A percentile compares a stretch with the other conserved stretches of the same genome.
Evolutionary conservation across 2,888 invertebrate genomes (phyloP).

Genomic region (Leptura quadrifasciata): DNA sequence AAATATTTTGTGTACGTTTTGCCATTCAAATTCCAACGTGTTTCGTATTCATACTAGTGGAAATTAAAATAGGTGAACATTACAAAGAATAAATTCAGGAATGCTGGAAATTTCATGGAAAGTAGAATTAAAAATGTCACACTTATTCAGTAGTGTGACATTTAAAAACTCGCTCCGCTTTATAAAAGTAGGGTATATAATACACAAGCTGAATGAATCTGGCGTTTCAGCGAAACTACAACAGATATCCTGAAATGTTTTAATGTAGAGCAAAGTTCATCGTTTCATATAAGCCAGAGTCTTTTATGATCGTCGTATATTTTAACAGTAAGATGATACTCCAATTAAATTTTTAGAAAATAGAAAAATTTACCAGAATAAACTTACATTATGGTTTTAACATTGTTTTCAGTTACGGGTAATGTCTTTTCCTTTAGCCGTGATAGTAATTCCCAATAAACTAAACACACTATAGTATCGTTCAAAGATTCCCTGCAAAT

Average conservation of each 20-base stretch:
- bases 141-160: not conserved
- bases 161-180: not conserved
- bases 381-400: too few relatives aligned
- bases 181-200: not conserved
- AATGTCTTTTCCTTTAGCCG: too few relatives aligned
- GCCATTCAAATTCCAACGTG: too few relatives aligned
- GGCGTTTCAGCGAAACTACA: slow-evolving; percentile 16
- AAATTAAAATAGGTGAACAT: not conserved
- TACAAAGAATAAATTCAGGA: not conserved
- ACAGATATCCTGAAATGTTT: slow-evolving; percentile 1
- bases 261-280: slow-evolving; percentile 15
- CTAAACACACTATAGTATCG: too few relatives aligned
- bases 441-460: too few relatives aligned
- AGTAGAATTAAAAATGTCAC: not conserved
- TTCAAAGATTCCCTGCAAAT: too few relatives aligned
- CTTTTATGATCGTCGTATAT: not conserved
- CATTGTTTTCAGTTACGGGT: too few relatives aligned
- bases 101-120: not conserved
- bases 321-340: not conserved
- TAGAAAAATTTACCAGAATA: not conserved
- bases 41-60: too few relatives aligned
- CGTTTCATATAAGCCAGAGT: not conserved
- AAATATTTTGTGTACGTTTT: too few relatives aligned
- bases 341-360: not conserved
- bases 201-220: slow-evolving; percentile 6